A percentile compares a stretch with the other conserved stretches of the same genome.
phyloP scores from a whole-genome alignment of 2,113 vertebrate genomes.

The Sisor rabdophorus region DNA sequence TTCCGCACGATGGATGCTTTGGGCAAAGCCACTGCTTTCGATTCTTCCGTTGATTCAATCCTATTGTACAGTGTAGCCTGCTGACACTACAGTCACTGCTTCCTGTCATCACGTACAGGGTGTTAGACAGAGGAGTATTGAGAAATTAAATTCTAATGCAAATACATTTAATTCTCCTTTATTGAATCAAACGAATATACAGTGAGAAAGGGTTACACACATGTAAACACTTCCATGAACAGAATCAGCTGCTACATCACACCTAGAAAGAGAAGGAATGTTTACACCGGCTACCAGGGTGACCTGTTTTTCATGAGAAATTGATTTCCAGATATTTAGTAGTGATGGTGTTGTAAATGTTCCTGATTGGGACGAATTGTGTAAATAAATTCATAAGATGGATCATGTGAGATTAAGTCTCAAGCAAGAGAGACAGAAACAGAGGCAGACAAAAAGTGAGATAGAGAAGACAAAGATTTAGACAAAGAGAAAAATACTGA shows the following conservation, averaged over 20 bases:
- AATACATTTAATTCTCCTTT: too few species aligned
- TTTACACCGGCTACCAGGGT: too few species aligned
- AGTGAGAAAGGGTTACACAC: too few species aligned
- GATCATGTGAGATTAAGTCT: too few species aligned
- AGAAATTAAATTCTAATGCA: too few species aligned
- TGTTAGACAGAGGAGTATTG: neutral
- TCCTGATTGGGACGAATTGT: neutral
- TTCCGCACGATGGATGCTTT: neutral
- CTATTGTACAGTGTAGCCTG: neutral
- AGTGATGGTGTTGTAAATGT: neutral
- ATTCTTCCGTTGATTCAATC: neutral
- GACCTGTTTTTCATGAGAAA: too few species aligned
- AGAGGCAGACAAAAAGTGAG: neutral
- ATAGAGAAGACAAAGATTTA: conserved; percentile 13
- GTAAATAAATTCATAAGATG: neutral
- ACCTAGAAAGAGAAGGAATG: too few species aligned
- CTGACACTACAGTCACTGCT: neutral
- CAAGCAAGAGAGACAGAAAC: neutral
- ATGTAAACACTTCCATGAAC: too few species aligned
- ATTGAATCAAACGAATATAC: too few species aligned
- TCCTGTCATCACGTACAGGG: neutral
- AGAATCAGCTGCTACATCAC: too few species aligned
- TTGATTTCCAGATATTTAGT: too few species aligned
- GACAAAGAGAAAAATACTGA: conserved; percentile 26
- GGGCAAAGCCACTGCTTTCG: neutral